Evolutionary conservation across 2,888 invertebrate genomes (phyloP).

Genomic region (Ennomos quercinarius): DNA sequence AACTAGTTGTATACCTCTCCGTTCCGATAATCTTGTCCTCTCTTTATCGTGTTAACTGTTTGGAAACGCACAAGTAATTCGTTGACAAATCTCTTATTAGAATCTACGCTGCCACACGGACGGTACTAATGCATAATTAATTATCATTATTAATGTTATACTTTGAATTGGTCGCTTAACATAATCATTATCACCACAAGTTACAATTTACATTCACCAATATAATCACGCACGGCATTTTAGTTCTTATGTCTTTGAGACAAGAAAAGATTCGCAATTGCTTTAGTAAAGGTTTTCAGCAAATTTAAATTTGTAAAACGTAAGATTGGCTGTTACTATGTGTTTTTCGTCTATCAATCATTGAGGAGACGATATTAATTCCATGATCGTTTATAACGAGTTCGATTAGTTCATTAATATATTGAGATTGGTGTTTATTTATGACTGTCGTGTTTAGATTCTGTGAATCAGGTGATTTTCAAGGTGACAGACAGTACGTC

Average conservation of each 20-base stretch:
- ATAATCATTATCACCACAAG: conserved; percentile 45
- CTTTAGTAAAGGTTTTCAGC: background rate
- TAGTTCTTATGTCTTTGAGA: conserved; percentile 15
- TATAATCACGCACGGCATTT: conserved; percentile 8
- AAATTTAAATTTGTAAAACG: conserved; percentile 9
- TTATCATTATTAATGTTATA: conserved; percentile 65
- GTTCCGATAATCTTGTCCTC: background rate
- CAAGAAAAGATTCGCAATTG: conserved; percentile 11
- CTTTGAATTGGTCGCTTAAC: conserved; percentile 64
- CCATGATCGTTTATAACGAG: conserved; percentile 22
- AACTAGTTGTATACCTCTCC: too few species aligned
- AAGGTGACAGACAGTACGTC: background rate
- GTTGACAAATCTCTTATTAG: conserved; percentile 79
- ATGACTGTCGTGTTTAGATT: conserved; percentile 12
- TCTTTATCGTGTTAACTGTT: conserved; percentile 13
- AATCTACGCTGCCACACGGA: conserved; percentile 68
- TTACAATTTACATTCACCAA: conserved; percentile 10
- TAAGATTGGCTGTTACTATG: conserved; percentile 19
- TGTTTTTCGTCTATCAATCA: conserved; percentile 33
- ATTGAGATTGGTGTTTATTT: conserved; percentile 15
- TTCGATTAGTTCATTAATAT: conserved; percentile 26
- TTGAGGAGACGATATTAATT: conserved; percentile 25
- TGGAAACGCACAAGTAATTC: conserved; percentile 59
- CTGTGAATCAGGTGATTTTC: conserved; percentile 7
- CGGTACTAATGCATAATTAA: conserved; percentile 70